A percentile compares a stretch with the other conserved stretches of the same genome.
Conservation (phyloP, 1,140 invertebrate genomes). For the Rhizoglyphus robini region DNA sequence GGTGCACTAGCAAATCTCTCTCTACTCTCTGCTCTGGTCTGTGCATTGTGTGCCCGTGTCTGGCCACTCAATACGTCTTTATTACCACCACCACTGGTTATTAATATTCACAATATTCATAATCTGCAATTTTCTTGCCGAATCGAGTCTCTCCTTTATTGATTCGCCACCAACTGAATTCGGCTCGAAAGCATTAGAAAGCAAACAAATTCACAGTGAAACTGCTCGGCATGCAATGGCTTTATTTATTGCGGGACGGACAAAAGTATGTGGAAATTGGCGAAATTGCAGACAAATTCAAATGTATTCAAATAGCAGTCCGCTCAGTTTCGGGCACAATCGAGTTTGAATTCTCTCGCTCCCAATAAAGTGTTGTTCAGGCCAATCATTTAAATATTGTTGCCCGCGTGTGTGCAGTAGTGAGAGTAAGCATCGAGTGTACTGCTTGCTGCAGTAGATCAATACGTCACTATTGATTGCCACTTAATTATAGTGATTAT, state of each 20-base stretch:
- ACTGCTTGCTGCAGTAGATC: too few species aligned
- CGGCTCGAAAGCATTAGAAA: too few species aligned
- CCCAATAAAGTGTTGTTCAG: background rate
- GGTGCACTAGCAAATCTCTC: too few species aligned
- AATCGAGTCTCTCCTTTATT: background rate
- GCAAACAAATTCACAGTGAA: background rate
- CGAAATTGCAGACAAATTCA: conserved; percentile 6
- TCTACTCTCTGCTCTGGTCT: too few species aligned
- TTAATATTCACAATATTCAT: conserved; percentile 14
- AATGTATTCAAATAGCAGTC: background rate
- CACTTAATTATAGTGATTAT: background rate
- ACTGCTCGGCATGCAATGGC: background rate
- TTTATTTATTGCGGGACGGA: background rate
- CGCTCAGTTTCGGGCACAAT: background rate
- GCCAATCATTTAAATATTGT: too few species aligned
- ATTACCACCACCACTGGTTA: background rate
- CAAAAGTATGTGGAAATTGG: too few species aligned
- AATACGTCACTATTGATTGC: background rate
- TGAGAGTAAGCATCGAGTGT: too few species aligned
- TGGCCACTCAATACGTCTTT: conserved; percentile 9
- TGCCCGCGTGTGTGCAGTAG: too few species aligned
- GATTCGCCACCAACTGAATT: too few species aligned
- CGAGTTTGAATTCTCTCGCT: too few species aligned
- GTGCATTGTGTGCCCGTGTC: too few species aligned
- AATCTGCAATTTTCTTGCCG: background rate